Evolutionary conservation across 2,797 vertebrate genomes (phyloP), one percentile per base, ranked within the genome.

Genomic region (Crax fasciolata): DNA sequence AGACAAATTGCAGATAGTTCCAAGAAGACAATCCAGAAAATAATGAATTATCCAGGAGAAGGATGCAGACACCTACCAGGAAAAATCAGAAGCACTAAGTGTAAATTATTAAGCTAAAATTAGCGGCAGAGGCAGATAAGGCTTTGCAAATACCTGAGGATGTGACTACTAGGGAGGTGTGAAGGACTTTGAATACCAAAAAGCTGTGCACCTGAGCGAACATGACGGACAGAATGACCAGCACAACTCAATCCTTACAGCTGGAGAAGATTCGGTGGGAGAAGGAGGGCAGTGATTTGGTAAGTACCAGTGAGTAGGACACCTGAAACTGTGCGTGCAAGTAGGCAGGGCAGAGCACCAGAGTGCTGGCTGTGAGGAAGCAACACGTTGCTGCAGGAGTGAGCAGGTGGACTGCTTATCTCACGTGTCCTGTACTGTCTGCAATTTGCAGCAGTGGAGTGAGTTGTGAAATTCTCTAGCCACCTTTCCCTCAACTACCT

Each of bases 221-320:
- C 0, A 0, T 19, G 52, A 19, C 39, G 80, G 76, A 24, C 17
- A n/a, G 49, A 46, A 25, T 27, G 51, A 55, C 8, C 32, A 62
- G 32, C 39, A 48, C 18, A 48, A 44, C n/a, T 24, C 13, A 8
- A 39, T 65, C 41, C 71, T 81, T 32, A 6, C 62, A 66, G 44
- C 24, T 49, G 23, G 61, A 32, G 30, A 77, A 6, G 20, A 58
- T 43, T 51, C 0, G 0, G 10, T 3, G 49, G 51, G 21, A 54
- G 38, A 72, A 39, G 10, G 25, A 18, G 8, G 79, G 24, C 52
- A n/a, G 65, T 57, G 44, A 18, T 61, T 44, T 35, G 19, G 3
- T 3, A 18, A 24, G 27, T 71, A 38, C 20, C 41, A 30, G 1
- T 15, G 30, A 35, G 46, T 11, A 35, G 55, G 46, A 61, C 27